Percentiles rank a stretch among this genome's conserved stretches.
These are phyloP conservation scores for Aelia acuminata DNA, from an alignment of 2,888 invertebrate species.

Conservation along the genomic window DNA sequence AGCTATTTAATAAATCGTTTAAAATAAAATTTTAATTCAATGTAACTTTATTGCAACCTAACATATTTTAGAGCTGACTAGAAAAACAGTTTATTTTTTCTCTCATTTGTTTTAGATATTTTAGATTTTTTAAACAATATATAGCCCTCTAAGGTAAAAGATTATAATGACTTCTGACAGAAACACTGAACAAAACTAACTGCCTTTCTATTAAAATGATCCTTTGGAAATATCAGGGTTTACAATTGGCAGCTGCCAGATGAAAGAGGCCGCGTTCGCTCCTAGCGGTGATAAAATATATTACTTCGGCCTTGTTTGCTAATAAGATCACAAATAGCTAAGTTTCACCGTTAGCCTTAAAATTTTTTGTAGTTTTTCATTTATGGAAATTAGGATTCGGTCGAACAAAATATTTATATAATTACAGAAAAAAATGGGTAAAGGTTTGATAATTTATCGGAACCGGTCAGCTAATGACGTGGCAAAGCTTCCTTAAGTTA, in stretches of 20 bases:
- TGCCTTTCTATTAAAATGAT: not conserved
- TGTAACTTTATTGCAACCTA: no score
- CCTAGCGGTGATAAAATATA: not conserved
- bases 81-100: no score
- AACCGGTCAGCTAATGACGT: not conserved
- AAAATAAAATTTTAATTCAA: no score
- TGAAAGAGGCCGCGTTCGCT: constrained; percentile 20
- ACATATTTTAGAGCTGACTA: no score
- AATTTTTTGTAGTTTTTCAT: constrained; percentile 5
- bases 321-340: constrained; percentile 22
- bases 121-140: no score
- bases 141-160: not conserved
- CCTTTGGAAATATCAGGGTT: not conserved
- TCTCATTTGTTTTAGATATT: no score
- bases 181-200: not conserved
- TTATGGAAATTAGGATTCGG: constrained; percentile 27
- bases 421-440: not conserved
- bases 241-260: constrained; percentile 7
- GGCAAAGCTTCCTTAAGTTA: not conserved
- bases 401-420: not conserved
- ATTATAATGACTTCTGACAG: not conserved
- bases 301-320: constrained; percentile 37
- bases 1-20: no score
- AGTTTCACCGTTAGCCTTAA: constrained; percentile 39
- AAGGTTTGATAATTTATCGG: constrained; percentile 12